Base-by-base conservation (phyloP, 2,113 vertebrate species). In the Coryphaenoides rupestris region DNA sequence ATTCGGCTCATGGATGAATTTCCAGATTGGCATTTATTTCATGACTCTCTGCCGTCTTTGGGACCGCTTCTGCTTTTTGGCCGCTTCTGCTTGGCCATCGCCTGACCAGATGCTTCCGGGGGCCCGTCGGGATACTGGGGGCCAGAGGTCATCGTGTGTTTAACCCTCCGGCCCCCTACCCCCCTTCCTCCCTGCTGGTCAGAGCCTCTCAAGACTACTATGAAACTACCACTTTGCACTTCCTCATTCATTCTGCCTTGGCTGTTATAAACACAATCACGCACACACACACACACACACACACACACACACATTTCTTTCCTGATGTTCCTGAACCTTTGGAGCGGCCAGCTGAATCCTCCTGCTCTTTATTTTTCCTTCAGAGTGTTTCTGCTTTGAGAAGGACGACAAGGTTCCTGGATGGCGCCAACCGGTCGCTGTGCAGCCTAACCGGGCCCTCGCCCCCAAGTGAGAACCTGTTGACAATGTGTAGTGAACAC, bases 381-480 rank as follows among this genome's bases (percentile, higher is more conserved):
- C 86, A 95, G 93, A 95, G 54, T 90, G 87, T 88, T 91, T 94
- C 82, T 89, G 87, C 74, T 87, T 92, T 23, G 90, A 93, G 76
- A 93, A 91, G 70, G 80, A 90, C 23, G 84, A 85, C 15, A 89
- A 76, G 75, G 77, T 6, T 0, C 24, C 33, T 3, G 19, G 49
- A 17, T 81, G 64, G 47, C 78, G 66, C 45, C 77, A 75, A 10
- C 28, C 33, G 13, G 33, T 82, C 74, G 78, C 84, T 66, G 77
- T 74, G 58, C 79, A 68, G 40, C 10, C 75, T 4, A 63, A 84
- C 23, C 72, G 61, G 58, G 66, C 63, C 16, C 74, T 63, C 56
- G 59, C 70, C 14, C 78, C 68, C 68, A 84, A 88, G 91, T 91
- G 78, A 91, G 81, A 57, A 64, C 16, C 19, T 17, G 52, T 63